Evolutionary conservation across 2,888 invertebrate species (phyloP).

Genomic region (Strigamia maritima): DNA sequence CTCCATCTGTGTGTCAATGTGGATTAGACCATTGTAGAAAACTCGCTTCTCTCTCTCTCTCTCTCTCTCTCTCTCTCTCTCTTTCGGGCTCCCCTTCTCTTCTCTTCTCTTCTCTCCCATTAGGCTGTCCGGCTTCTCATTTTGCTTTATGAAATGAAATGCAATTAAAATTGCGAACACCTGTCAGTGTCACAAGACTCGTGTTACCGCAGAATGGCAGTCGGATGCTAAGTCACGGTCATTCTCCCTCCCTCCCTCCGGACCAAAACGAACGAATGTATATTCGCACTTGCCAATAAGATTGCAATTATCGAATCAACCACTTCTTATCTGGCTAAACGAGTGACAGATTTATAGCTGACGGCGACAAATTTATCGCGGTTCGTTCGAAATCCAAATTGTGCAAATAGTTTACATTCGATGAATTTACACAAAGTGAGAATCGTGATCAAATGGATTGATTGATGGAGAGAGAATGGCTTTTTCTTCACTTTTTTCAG

Average conservation of each 20-base stretch:
- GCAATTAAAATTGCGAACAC: slow-evolving; percentile 19
- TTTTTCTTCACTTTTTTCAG: no score
- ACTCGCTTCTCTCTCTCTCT: neutral
- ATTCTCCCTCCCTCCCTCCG: neutral
- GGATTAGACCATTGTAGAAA: slow-evolving; percentile 16
- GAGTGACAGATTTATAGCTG: neutral
- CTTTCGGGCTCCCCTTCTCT: neutral
- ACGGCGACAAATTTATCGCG: no score
- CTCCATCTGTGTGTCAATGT: slow-evolving; percentile 10
- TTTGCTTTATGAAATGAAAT: slow-evolving; percentile 18
- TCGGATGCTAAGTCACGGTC: slow-evolving; percentile 9
- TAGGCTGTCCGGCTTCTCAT: slow-evolving; percentile 15
- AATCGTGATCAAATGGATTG: no score
- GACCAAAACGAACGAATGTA: slow-evolving; percentile 4
- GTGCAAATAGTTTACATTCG: no score
- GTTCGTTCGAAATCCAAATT: neutral
- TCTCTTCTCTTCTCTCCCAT: neutral
- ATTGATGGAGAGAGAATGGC: no score
- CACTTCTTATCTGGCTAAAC: neutral
- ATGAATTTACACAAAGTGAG: no score
- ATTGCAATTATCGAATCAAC: slow-evolving; percentile 6
- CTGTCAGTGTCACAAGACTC: slow-evolving; percentile 9
- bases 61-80: neutral
- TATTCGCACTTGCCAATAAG: neutral
- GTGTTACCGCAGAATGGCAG: neutral